Evolutionary conservation across 2,888 invertebrate species (phyloP).

Genomic region (Ectemnius continuus): DNA sequence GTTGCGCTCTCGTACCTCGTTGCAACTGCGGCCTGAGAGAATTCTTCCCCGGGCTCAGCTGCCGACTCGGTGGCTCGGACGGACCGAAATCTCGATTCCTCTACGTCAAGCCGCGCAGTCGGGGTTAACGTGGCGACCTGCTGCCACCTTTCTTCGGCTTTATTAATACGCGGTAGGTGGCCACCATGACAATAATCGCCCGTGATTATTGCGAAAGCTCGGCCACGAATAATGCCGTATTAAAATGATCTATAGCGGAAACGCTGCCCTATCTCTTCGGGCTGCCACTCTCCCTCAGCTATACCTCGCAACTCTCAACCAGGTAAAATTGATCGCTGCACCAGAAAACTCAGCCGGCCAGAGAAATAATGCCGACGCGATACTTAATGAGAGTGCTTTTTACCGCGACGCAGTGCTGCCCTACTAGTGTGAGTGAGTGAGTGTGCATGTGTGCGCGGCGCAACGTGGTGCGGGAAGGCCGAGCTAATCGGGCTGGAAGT

Average conservation of each 20-base stretch:
- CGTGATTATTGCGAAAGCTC: slow-evolving; percentile 58
- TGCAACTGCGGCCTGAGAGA: too few species aligned
- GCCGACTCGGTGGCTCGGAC: slow-evolving; percentile 51
- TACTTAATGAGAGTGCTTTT: neutral
- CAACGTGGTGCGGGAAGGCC: neutral
- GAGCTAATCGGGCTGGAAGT: neutral
- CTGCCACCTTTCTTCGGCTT: slow-evolving; percentile 66
- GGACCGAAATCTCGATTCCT: slow-evolving; percentile 62
- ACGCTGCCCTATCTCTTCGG: too few species aligned
- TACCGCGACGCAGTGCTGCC: neutral
- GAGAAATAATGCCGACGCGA: neutral
- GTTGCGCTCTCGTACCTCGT: neutral
- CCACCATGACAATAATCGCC: slow-evolving; percentile 61
- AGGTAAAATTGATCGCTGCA: neutral
- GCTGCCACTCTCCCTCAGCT: too few species aligned
- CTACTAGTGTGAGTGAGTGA: neutral
- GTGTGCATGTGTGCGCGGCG: too few species aligned
- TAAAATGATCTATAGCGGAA: slow-evolving; percentile 54
- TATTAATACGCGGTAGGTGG: slow-evolving; percentile 72
- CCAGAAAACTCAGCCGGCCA: neutral
- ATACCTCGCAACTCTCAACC: neutral
- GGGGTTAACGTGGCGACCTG: slow-evolving; percentile 62
- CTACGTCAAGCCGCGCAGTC: slow-evolving; percentile 56
- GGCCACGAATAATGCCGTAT: slow-evolving; percentile 55
- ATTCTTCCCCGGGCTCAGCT: slow-evolving; percentile 35